phyloP scores from a whole-genome alignment of 1,140 invertebrate genomes.

The Sogatella furcifera region DNA sequence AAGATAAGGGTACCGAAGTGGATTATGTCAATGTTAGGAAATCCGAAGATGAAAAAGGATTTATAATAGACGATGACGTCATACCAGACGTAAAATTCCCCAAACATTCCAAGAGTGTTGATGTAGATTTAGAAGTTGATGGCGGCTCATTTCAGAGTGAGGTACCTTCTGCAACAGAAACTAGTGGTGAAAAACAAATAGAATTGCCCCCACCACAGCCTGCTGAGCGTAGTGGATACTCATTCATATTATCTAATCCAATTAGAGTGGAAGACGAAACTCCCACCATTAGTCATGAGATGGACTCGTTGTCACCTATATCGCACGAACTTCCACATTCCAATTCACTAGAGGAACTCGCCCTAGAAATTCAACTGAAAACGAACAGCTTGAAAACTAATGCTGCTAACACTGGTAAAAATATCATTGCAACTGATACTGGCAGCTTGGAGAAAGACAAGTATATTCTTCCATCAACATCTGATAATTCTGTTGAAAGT shows the following conservation, averaged over 20 bases:
- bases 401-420: background rate
- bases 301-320: constrained; percentile 8
- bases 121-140: no score
- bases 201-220: no score
- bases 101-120: no score
- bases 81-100: no score
- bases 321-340: constrained; percentile 11
- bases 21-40: constrained; percentile 17
- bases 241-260: background rate
- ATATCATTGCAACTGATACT: background rate
- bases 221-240: constrained; percentile 5
- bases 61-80: constrained; percentile 8
- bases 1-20: background rate
- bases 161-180: no score
- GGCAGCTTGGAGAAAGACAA: background rate
- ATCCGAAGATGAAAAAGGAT: constrained; percentile 10
- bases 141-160: no score
- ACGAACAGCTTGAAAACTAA: constrained; percentile 14
- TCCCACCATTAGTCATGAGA: background rate
- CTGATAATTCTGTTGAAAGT: background rate
- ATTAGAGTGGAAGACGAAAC: constrained; percentile 7
- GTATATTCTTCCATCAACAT: background rate
- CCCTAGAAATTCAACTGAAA: constrained; percentile 23
- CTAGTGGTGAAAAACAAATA: no score
- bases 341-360: constrained; percentile 23